Evolutionary conservation across 2,888 invertebrate species (phyloP).

Genomic region (Oxycera nigricornis): DNA sequence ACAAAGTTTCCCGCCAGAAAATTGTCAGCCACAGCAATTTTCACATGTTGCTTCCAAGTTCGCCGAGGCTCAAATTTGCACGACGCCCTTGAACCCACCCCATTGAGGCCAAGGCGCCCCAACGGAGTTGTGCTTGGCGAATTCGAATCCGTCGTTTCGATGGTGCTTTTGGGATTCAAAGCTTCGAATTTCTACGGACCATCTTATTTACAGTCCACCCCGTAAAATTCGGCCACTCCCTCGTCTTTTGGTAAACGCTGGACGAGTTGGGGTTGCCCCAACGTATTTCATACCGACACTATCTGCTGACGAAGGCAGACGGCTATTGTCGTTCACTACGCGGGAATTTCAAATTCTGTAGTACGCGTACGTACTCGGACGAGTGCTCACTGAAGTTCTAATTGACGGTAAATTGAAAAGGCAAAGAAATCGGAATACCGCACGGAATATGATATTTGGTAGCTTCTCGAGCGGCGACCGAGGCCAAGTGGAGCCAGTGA

Average conservation of each 20-base stretch:
- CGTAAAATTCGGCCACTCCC: not conserved
- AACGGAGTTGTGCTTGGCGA: not conserved
- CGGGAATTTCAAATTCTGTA: constrained; percentile 23
- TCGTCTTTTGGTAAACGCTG: not conserved
- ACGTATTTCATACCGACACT: constrained; percentile 7
- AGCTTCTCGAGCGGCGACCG: not conserved
- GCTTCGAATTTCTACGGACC: constrained; percentile 4
- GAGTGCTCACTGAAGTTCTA: not conserved
- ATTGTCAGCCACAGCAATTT: not conserved
- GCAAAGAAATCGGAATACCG: constrained; percentile 3
- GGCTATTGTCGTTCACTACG: not conserved
- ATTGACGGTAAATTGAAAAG: constrained; percentile 12
- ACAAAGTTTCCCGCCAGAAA: not conserved
- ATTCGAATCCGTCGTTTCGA: not conserved
- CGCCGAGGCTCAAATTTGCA: not conserved
- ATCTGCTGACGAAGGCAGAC: constrained; percentile 27
- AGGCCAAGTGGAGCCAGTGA: not conserved
- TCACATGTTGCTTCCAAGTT: not conserved
- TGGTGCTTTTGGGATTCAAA: not conserved
- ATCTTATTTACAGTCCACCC: not conserved
- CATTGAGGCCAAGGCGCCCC: not conserved
- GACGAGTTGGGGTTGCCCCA: constrained; percentile 20
- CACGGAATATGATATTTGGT: not conserved
- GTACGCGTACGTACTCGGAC: not conserved
- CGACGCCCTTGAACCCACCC: constrained; percentile 16